Evolutionary conservation across 2,888 invertebrate genomes (phyloP).

Genomic region (Spodoptera littoralis): DNA sequence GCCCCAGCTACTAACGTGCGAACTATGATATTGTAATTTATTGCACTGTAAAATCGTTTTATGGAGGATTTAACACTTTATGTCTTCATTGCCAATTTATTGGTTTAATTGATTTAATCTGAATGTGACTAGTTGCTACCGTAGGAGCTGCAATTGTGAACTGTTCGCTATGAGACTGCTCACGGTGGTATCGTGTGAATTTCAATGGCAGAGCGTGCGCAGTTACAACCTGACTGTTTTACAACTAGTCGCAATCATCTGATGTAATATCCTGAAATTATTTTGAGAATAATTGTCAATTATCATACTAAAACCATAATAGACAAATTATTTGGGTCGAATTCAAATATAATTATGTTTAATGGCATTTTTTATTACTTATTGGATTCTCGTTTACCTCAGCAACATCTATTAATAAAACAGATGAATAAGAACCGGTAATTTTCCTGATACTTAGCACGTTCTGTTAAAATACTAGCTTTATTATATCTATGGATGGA

Average conservation of each 20-base stretch:
- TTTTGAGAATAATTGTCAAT: background rate
- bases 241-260: conserved; percentile 49
- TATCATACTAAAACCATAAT: background rate
- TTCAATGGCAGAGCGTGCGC: conserved; percentile 61
- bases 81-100: conserved; percentile 19
- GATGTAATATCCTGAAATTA: conserved; percentile 52
- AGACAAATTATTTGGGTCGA: background rate
- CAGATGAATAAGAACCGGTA: conserved; percentile 32
- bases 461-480: conserved; percentile 24
- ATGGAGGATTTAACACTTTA: conserved; percentile 14
- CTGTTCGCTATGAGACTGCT: conserved; percentile 12
- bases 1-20: conserved; percentile 45
- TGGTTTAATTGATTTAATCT: conserved; percentile 11
- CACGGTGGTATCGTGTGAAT: conserved; percentile 14
- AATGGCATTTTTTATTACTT: conserved; percentile 7
- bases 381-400: conserved; percentile 19
- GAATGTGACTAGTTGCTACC: background rate
- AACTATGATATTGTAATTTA: conserved; percentile 55
- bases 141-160: background rate
- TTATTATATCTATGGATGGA: conserved; percentile 10
- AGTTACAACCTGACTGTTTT: conserved; percentile 53
- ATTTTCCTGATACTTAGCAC: conserved; percentile 35
- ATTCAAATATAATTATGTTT: background rate
- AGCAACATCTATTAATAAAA: conserved; percentile 33
- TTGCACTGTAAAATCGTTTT: conserved; percentile 18